A percentile compares a stretch with the other conserved stretches of the same genome.
Conservation (phyloP, 2,113 vertebrate genomes). For the Catagonus wagneri region DNA sequence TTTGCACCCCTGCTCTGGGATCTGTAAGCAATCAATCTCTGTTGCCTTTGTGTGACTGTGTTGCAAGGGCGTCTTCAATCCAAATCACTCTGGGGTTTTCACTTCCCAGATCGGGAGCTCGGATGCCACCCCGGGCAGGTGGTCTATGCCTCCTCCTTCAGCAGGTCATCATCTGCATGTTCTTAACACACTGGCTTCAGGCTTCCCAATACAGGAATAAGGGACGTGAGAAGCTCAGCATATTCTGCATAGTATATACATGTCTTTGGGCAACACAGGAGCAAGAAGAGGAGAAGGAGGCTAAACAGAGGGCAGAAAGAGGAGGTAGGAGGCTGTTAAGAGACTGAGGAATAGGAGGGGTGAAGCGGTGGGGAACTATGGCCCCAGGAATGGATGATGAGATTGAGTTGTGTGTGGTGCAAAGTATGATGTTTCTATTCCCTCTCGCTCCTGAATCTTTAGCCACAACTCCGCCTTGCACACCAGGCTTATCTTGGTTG, state of each 20-base stretch:
- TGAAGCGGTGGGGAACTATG: fast-evolving
- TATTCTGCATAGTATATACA: neutral
- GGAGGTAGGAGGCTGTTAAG: too few species aligned
- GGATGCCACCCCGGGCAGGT: neutral
- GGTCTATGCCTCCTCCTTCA: neutral
- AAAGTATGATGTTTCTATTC: neutral
- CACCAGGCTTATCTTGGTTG: neutral
- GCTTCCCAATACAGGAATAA: neutral
- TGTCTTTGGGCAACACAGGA: neutral
- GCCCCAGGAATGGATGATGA: neutral
- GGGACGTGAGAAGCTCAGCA: neutral
- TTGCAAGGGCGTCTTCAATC: neutral
- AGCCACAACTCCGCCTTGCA: neutral
- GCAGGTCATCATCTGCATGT: neutral
- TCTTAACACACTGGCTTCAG: neutral
- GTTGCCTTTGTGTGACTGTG: neutral
- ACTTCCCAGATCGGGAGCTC: neutral
- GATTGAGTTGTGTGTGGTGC: neutral
- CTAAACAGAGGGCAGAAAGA: fast-evolving
- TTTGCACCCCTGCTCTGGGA: neutral
- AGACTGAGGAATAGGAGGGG: neutral
- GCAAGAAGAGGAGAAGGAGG: too few species aligned
- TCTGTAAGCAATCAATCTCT: neutral
- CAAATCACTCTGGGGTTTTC: neutral
- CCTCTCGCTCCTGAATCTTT: neutral